Evolutionary conservation across 2,797 vertebrate genomes (phyloP), one percentile per base, ranked within the genome.

Genomic region (Darevskia nairensis): DNA sequence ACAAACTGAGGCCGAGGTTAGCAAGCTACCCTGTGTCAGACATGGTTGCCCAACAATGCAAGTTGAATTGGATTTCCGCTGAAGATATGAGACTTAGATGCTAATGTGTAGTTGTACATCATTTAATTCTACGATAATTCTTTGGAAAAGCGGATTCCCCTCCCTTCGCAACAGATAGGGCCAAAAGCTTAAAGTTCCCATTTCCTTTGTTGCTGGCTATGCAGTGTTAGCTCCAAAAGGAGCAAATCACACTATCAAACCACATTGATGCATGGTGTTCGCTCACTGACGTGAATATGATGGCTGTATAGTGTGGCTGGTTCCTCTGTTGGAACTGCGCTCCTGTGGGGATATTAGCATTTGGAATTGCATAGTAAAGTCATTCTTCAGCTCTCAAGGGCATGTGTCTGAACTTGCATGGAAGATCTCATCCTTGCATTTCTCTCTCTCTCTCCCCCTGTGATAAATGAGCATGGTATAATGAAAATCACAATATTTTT

Each of bases 401-500:
- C 93, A 94, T 90, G 66, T 83, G 85, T 90, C 92, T 94, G 89
- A 95, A 94, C 92, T 89, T 91, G 85, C 84, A 88, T 85, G 80
- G 91, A 93, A 93, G 92, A 93, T 91, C 87, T 94, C 92, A 94
- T 93, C 32, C 84, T 93, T 94, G 79, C 84, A 78, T 94, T 94
- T 90, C 72, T 35, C 17, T 32, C 17, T 17, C 8, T 7, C 69
- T 23, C 76, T 32, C 82, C 29, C 82, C 85, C 86, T 86, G 0
- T 93, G 93, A 92, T 90, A 86, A 93, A 95, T 93, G 92, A 93
- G 82, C 77, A 90, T 5, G 0, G n/a, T 76, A 74, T 91, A 94
- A 94, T 94, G 93, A 95, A 93, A 95, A 95, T 94, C 93, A 92
- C 88, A 95, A 85, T 93, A 79, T 93, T 92, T 93, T 92, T 88